phyloP scores from a whole-genome alignment of 1,140 invertebrate species.

The Reticulitermes speratus region DNA sequence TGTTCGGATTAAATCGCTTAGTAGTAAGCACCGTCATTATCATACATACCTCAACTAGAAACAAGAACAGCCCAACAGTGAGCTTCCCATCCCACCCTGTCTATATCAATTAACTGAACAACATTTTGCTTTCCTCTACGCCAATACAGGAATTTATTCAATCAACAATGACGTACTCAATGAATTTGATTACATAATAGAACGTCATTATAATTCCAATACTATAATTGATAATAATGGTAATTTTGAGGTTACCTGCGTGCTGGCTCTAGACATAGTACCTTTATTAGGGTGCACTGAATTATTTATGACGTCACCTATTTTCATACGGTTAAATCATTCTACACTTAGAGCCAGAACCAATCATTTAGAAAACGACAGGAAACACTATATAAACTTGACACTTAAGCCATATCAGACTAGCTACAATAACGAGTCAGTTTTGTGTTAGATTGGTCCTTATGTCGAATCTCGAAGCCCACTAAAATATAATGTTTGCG shows the following conservation, averaged over 20 bases:
- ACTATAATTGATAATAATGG: conserved; percentile 8
- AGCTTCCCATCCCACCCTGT: neutral
- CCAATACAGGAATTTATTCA: conserved; percentile 4
- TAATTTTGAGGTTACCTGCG: neutral
- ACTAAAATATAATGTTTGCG: no score
- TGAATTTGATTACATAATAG: neutral
- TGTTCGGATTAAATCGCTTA: neutral
- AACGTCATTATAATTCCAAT: neutral
- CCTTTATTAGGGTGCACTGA: neutral
- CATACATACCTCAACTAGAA: neutral
- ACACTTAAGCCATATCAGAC: no score
- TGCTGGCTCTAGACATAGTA: neutral
- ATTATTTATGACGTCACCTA: neutral
- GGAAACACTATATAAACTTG: no score
- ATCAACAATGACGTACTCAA: neutral
- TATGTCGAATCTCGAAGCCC: no score
- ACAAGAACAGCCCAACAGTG: neutral
- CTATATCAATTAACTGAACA: neutral
- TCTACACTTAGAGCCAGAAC: no score
- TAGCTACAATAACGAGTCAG: no score
- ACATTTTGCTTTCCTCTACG: neutral
- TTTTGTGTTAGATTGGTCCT: no score
- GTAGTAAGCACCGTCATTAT: neutral
- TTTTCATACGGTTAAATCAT: neutral
- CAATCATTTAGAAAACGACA: no score